phyloP scores from a whole-genome alignment of 64 coral and sea anemone species.

The Montipora foliosa region DNA sequence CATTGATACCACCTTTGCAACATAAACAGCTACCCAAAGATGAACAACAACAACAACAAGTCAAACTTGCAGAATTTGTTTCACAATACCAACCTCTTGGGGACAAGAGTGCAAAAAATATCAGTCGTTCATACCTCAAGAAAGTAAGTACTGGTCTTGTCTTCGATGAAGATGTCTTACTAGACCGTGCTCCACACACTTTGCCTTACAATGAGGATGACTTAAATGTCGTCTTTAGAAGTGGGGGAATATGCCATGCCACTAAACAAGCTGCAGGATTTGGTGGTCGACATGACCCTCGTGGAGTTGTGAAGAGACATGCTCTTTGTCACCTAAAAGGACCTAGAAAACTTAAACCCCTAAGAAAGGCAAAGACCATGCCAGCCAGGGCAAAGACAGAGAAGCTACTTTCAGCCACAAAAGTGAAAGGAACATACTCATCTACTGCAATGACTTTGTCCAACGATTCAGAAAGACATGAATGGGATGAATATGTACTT shows the following conservation, averaged over 20 bases:
- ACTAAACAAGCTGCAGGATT: slow-evolving; percentile 51
- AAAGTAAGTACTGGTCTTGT: slow-evolving; percentile 78
- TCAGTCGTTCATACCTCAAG: slow-evolving; percentile 84
- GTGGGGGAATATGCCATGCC: slow-evolving; percentile 58
- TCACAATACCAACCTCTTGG: slow-evolving; percentile 48
- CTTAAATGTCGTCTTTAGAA: slow-evolving; percentile 60
- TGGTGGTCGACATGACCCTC: slow-evolving; percentile 81
- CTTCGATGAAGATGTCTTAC: slow-evolving; percentile 81
- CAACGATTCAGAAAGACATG: slow-evolving; percentile 32
- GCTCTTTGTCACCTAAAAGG: slow-evolving; percentile 81
- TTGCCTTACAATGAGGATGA: slow-evolving; percentile 79
- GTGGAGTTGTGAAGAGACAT: slow-evolving; percentile 73
- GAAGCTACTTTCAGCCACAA: not conserved
- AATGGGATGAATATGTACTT: slow-evolving; percentile 93
- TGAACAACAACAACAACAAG: slow-evolving; percentile 28
- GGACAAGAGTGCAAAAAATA: slow-evolving; percentile 70
- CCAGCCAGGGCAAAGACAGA: not conserved
- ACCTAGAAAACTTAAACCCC: slow-evolving; percentile 84
- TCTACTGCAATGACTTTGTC: slow-evolving; percentile 5
- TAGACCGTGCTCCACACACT: slow-evolving; percentile 82
- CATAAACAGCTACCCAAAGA: slow-evolving; percentile 8
- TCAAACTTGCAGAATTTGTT: slow-evolving; percentile 66
- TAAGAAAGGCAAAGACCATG: slow-evolving; percentile 31
- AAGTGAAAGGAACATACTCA: not conserved
- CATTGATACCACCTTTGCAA: not conserved